Conservation (phyloP, 2,113 vertebrate species). For the Egretta garzetta region DNA sequence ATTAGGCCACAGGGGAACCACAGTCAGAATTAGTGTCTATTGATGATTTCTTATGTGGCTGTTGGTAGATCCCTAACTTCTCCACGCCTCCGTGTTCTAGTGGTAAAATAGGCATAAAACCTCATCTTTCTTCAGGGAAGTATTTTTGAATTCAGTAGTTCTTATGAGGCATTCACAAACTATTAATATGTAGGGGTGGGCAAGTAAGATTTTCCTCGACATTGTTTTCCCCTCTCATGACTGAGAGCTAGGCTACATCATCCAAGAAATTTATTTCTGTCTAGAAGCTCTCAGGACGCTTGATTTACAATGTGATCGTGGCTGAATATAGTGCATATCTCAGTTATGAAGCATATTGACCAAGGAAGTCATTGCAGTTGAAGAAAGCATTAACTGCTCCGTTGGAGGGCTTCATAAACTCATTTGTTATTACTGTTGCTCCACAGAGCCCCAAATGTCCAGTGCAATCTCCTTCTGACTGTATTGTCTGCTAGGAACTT, state of each 20-base stretch:
- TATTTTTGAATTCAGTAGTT: background rate
- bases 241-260: background rate
- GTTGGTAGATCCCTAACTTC: background rate
- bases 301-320: background rate
- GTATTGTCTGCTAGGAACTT: constrained; percentile 28
- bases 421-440: constrained; percentile 36
- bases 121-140: background rate
- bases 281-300: background rate
- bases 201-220: background rate
- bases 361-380: constrained; percentile 54
- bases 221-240: background rate
- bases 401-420: constrained; percentile 49
- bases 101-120: background rate
- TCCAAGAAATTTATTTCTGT: background rate
- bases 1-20: background rate
- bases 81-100: background rate
- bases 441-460: constrained; percentile 65
- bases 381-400: constrained; percentile 34
- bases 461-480: constrained; percentile 59
- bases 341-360: constrained; percentile 4
- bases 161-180: background rate
- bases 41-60: background rate
- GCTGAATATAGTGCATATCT: background rate
- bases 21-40: background rate
- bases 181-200: background rate